phyloP scores from a whole-genome alignment of 1,140 invertebrate genomes.

The Diabrotica undecimpunctata region DNA sequence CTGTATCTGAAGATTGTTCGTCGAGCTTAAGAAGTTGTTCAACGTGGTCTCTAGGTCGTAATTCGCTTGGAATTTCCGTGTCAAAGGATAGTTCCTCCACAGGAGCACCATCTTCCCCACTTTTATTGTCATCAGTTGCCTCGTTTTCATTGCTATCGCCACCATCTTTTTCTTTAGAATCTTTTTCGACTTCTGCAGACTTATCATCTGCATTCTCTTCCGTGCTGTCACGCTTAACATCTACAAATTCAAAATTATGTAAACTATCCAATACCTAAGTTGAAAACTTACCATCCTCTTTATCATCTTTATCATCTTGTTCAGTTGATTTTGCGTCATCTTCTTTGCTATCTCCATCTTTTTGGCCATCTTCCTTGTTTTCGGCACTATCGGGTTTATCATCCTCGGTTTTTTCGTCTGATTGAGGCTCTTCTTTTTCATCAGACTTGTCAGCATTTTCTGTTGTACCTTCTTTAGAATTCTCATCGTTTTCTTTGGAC shows the following conservation, averaged over 20 bases:
- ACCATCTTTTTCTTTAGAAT: conserved; percentile 23
- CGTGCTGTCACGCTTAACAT: conserved; percentile 12
- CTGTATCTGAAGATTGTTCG: conserved; percentile 66
- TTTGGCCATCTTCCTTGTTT: not conserved
- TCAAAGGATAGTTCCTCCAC: conserved; percentile 61
- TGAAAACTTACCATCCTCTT: conserved; percentile 18
- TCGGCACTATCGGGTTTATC: conserved; percentile 33
- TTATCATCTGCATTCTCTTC: conserved; percentile 50
- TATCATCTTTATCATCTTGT: conserved; percentile 21
- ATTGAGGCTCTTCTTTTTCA: conserved; percentile 16
- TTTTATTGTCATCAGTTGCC: conserved; percentile 11
- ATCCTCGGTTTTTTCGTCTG: conserved; percentile 41
- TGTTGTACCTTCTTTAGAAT: conserved; percentile 42
- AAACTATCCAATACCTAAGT: not conserved
- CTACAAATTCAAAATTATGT: too few species aligned
- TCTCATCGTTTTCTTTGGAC: conserved; percentile 45
- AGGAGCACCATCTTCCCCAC: conserved; percentile 41
- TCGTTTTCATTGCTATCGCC: conserved; percentile 13
- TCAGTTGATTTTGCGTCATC: not conserved
- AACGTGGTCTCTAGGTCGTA: conserved; percentile 76
- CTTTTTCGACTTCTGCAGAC: not conserved
- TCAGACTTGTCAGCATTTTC: conserved; percentile 3
- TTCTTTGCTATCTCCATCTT: conserved; percentile 29
- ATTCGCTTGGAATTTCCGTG: conserved; percentile 69
- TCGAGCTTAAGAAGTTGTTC: conserved; percentile 76